phyloP scores from a whole-genome alignment of 1,140 invertebrate genomes.

The Meloidogyne exigua region DNA sequence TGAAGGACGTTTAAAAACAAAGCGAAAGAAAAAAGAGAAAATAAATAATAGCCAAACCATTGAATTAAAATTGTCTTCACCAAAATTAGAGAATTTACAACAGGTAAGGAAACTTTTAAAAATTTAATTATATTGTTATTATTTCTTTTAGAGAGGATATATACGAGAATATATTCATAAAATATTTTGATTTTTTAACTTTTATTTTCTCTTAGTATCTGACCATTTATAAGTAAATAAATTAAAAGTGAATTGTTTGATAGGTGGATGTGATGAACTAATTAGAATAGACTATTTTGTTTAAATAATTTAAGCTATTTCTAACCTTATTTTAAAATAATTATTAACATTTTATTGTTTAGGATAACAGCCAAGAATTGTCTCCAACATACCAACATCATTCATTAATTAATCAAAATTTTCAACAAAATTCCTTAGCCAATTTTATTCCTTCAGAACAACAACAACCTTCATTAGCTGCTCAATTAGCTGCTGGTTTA shows the following conservation, averaged over 20 bases:
- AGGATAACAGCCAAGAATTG: neutral
- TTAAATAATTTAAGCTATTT: too few relatives aligned
- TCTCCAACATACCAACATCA: neutral
- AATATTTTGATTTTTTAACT: too few relatives aligned
- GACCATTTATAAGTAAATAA: too few relatives aligned
- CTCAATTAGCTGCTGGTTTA: conserved; percentile 20
- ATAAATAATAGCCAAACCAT: neutral
- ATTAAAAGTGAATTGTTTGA: too few relatives aligned
- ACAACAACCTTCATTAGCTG: conserved; percentile 24
- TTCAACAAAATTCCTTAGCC: neutral
- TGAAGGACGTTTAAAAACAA: conserved; percentile 3
- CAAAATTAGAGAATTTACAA: conserved; percentile 7
- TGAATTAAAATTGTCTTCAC: neutral
- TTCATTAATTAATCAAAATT: conserved; percentile 3
- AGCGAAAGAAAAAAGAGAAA: conserved; percentile 7
- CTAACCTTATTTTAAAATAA: too few relatives aligned
- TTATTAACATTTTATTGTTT: too few relatives aligned
- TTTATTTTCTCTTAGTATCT: too few relatives aligned
- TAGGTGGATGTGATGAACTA: too few relatives aligned
- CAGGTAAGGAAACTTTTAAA: neutral
- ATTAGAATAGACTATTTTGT: too few relatives aligned
- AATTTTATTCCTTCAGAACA: conserved; percentile 29
- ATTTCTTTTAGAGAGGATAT: too few relatives aligned
- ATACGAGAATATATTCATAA: too few relatives aligned
- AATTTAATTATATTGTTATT: too few relatives aligned